Evolutionary conservation across 2,888 invertebrate species (phyloP).

Genomic region (Taphrorychus bicolor): DNA sequence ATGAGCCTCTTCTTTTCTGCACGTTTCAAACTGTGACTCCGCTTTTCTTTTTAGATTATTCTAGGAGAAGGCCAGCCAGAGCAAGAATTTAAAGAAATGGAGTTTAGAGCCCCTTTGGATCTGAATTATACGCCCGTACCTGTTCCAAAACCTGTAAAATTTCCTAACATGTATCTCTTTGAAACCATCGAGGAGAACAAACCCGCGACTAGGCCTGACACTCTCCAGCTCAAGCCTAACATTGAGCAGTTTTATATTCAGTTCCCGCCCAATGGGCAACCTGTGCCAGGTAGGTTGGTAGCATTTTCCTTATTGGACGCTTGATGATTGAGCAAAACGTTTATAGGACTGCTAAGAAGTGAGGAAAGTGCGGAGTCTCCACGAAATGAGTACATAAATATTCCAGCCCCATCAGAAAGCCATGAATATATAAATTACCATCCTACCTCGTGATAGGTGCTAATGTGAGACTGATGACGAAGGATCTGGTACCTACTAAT

Average conservation of each 20-base stretch:
- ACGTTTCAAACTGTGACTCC: not conserved
- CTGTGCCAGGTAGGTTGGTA: slow-evolving; percentile 59
- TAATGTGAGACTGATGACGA: not conserved
- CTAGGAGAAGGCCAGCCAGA: slow-evolving; percentile 50
- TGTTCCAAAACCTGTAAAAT: slow-evolving; percentile 62
- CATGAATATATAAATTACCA: slow-evolving; percentile 56
- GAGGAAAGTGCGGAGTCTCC: slow-evolving; percentile 24
- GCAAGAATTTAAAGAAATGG: slow-evolving; percentile 52
- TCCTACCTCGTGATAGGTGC: slow-evolving; percentile 40
- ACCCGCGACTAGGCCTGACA: slow-evolving; percentile 47
- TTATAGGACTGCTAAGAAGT: slow-evolving; percentile 28
- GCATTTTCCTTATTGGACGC: not conserved
- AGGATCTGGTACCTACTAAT: too few relatives aligned
- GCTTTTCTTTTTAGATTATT: slow-evolving; percentile 47
- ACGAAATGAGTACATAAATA: slow-evolving; percentile 50
- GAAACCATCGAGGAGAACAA: slow-evolving; percentile 56
- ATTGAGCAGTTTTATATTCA: slow-evolving; percentile 62
- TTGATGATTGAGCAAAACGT: not conserved
- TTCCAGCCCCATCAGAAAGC: slow-evolving; percentile 41
- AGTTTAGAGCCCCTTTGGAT: slow-evolving; percentile 55
- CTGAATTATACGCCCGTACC: slow-evolving; percentile 63
- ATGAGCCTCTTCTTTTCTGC: not conserved
- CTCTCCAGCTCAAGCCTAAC: slow-evolving; percentile 45
- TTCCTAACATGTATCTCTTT: slow-evolving; percentile 50
- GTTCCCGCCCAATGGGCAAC: slow-evolving; percentile 63